These are phyloP conservation scores for Sclerurus mexicanus DNA, from an alignment of 2,113 vertebrate species.

Conservation along the genomic window DNA sequence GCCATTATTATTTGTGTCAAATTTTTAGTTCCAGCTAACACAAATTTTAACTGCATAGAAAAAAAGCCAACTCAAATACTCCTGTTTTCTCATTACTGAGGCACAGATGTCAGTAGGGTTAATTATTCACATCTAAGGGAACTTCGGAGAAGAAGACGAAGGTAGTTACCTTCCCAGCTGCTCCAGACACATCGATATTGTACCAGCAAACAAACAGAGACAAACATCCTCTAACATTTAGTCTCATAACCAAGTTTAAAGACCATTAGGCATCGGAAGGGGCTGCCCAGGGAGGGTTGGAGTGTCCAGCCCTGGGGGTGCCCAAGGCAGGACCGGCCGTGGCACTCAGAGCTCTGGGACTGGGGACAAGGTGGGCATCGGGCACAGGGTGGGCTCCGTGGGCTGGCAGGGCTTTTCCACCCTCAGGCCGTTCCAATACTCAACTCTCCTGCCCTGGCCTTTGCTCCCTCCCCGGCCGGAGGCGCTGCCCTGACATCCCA, in stretches of 20 bases:
- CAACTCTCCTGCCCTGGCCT: no score
- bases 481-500: no score
- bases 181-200: neutral
- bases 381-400: neutral
- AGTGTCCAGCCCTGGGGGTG: no score
- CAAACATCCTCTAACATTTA: neutral
- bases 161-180: no score
- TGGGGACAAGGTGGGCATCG: fast-evolving
- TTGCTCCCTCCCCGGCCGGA: no score
- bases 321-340: neutral
- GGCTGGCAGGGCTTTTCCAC: no score
- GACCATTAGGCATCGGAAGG: fast-evolving
- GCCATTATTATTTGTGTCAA: neutral
- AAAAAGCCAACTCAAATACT: neutral
- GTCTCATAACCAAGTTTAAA: neutral
- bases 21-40: neutral
- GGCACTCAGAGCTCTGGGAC: neutral
- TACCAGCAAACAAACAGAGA: neutral
- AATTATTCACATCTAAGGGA: neutral
- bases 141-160: neutral
- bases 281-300: no score
- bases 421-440: neutral
- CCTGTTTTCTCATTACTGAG: neutral
- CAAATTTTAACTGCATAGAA: neutral
- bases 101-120: neutral